phyloP scores from a whole-genome alignment of 2,797 vertebrate genomes.

The Odontamblyopus lacepedii region DNA sequence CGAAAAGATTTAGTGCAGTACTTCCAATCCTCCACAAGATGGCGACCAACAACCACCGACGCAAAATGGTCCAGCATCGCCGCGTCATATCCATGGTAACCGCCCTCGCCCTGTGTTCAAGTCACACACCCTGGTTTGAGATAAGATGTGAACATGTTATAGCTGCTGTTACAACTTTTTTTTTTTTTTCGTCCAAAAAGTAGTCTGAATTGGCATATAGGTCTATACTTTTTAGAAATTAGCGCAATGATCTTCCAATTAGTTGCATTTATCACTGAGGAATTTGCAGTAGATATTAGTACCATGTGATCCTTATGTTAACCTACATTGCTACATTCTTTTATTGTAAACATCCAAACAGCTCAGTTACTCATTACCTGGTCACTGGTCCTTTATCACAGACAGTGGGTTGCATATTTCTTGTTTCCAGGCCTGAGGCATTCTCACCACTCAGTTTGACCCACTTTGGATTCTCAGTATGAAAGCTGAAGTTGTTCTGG shows the following conservation, averaged over 20 bases:
- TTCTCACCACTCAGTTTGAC: constrained; percentile 33
- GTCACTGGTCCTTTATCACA: constrained; percentile 36
- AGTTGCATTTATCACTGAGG: not conserved
- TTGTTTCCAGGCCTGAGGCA: constrained; percentile 40
- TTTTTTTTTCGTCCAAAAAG: too few species aligned
- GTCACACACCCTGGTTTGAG: too few species aligned
- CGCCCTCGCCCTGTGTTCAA: not conserved
- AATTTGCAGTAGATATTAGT: not conserved
- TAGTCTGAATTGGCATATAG: too few species aligned
- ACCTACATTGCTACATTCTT: not conserved
- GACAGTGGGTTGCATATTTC: constrained; percentile 43
- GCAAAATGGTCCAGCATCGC: not conserved
- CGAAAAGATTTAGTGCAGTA: not conserved
- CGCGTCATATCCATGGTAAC: not conserved
- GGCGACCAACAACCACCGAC: constrained; percentile 44
- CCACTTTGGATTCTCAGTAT: constrained; percentile 36
- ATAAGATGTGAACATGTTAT: too few species aligned
- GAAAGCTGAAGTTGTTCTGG: constrained; percentile 55
- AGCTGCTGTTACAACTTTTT: too few species aligned
- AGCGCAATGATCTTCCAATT: too few species aligned
- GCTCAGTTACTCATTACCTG: constrained; percentile 49
- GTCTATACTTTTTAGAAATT: too few species aligned
- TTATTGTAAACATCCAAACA: constrained; percentile 35
- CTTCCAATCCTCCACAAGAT: constrained; percentile 51
- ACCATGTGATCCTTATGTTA: not conserved